Evolutionary conservation across 2,888 invertebrate species (phyloP).

Genomic region (Ophion costatus): DNA sequence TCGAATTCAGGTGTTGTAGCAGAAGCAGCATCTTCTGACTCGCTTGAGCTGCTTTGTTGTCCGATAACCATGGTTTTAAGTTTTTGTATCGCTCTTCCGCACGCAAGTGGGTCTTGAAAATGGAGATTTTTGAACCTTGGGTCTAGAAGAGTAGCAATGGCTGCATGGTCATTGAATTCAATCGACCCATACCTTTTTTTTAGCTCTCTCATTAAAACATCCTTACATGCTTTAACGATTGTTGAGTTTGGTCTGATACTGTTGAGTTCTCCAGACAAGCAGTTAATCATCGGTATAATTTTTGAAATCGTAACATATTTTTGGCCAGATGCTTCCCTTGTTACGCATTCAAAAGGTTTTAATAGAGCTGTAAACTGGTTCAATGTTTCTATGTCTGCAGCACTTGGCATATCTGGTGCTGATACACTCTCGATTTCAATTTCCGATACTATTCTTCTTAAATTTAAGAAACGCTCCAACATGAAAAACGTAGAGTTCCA

Average conservation of each 20-base stretch:
- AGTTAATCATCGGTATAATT: not conserved
- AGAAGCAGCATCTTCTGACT: no score
- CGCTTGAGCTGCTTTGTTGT: no score
- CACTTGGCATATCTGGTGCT: not conserved
- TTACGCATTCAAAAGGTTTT: not conserved
- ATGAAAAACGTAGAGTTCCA: no score
- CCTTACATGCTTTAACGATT: not conserved
- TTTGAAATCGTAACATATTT: no score
- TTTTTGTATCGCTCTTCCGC: not conserved
- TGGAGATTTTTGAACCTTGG: conserved; percentile 7
- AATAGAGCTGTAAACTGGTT: not conserved
- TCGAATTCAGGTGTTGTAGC: no score
- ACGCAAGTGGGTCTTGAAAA: not conserved
- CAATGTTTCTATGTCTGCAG: not conserved
- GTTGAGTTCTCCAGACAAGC: not conserved
- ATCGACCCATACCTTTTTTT: not conserved
- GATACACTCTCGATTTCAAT: not conserved
- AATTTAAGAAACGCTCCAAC: no score
- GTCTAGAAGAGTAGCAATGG: not conserved
- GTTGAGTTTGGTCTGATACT: not conserved
- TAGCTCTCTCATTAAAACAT: not conserved
- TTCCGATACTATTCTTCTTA: no score
- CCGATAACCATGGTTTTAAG: not conserved
- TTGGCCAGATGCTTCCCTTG: not conserved
- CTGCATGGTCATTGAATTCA: not conserved